Evolutionary conservation across 2,888 invertebrate species (phyloP), one percentile per base, ranked within the genome.

Genomic region (Tortrix viridana): DNA sequence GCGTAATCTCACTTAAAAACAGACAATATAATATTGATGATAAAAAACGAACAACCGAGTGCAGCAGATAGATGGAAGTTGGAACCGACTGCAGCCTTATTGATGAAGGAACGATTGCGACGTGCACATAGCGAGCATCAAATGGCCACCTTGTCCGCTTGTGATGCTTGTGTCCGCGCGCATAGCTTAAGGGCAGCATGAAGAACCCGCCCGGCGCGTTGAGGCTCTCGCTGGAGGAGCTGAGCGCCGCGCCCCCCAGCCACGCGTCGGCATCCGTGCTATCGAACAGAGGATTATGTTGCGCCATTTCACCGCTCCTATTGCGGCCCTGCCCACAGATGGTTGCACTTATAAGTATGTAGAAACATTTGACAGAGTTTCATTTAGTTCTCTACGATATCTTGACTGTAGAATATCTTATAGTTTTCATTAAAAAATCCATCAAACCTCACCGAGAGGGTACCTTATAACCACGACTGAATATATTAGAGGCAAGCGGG

Each of bases 151-250:
- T 96, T 94, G 95, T 95, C 91, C 96, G 94, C 92, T 96, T 96
- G 92, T 96, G 96, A 84, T 95, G 95, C 77, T 93, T 93, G 90
- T 94, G 94, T 92, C 95, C 95, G 88, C 96, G 95, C 92, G 95
- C 95, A 92, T 95, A 95, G 90, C 95, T 95, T 91, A 96, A 92
- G 79, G 95, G 95, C 92, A 95, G 92, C 81, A 95, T 95, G 92
- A 95, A 95, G 91, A 95, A 93, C 73, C 94, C 94, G 77, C 94
- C 93, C 69, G 87, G 89, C 83, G 93, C 91, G 89, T 93, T 93
- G 84, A 94, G 93, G 82, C 93, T 93, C 88, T 94, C 95, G 94
- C 94, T 93, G 79, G 95, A 95, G 91, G 93, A 92, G 86, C 87
- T 86, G 79, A 92, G 88, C 79, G 85, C 77, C 75, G 87, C 74